phyloP scores from a whole-genome alignment of 2,888 invertebrate species.

The Drosophila fungiperda region DNA sequence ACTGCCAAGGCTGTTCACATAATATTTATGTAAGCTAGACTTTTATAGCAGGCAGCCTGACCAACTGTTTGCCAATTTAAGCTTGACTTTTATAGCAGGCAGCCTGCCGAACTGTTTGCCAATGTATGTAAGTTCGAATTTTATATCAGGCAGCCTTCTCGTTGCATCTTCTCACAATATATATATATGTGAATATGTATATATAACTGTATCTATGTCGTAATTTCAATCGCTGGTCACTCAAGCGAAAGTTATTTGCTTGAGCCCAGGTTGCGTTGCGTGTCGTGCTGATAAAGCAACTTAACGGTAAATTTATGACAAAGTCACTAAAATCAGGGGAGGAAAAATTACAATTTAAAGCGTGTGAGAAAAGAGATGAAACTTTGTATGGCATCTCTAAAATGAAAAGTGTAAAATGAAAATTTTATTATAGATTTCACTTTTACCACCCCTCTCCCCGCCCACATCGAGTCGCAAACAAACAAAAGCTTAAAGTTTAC shows the following conservation, averaged over 20 bases:
- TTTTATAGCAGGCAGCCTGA: slow-evolving; percentile 14
- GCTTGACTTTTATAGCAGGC: slow-evolving; percentile 15
- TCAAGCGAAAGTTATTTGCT: slow-evolving; percentile 56
- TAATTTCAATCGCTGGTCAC: slow-evolving; percentile 24
- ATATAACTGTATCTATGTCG: neutral
- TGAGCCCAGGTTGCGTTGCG: slow-evolving; percentile 12
- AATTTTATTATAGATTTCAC: slow-evolving; percentile 75
- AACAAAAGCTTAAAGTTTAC: slow-evolving; percentile 52
- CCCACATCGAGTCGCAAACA: slow-evolving; percentile 9
- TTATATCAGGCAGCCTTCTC: neutral
- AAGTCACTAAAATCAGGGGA: slow-evolving; percentile 53
- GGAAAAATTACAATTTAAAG: slow-evolving; percentile 57
- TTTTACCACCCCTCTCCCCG: slow-evolving; percentile 19
- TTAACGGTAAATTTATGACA: slow-evolving; percentile 69
- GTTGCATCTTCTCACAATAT: neutral
- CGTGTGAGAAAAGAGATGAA: slow-evolving; percentile 54
- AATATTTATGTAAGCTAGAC: neutral
- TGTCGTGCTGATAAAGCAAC: slow-evolving; percentile 58
- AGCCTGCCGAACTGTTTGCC: neutral
- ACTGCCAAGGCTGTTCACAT: too few relatives aligned
- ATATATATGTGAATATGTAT: neutral
- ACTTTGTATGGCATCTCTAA: slow-evolving; percentile 36
- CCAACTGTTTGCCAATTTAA: neutral
- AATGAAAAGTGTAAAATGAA: slow-evolving; percentile 54
- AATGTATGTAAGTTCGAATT: neutral